Percentiles rank a stretch among this genome's conserved stretches.
Conservation (phyloP, 2,797 vertebrate genomes). For the Echeneis naucrates region DNA sequence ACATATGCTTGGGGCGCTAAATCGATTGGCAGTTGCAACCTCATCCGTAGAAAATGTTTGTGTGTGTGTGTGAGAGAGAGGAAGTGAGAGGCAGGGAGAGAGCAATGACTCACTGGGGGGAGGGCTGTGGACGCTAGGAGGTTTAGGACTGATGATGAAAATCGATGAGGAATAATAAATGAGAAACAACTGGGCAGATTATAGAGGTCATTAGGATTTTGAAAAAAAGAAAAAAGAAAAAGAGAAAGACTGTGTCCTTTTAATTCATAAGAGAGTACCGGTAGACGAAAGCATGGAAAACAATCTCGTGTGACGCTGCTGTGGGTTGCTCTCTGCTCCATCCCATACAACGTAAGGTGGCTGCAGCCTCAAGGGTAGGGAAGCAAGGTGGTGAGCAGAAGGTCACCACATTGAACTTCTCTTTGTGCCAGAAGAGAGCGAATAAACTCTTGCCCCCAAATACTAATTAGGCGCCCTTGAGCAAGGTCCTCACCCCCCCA, state of each 20-base stretch:
- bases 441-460: constrained; percentile 70
- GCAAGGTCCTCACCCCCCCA: constrained; percentile 70
- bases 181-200: constrained; percentile 85
- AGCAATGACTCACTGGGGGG: constrained; percentile 80
- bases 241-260: constrained; percentile 61
- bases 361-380: constrained; percentile 65
- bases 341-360: constrained; percentile 50
- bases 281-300: constrained; percentile 54
- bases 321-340: constrained; percentile 25
- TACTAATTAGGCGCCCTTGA: constrained; percentile 78
- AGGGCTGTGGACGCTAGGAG: constrained; percentile 42
- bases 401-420: constrained; percentile 73
- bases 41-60: constrained; percentile 59
- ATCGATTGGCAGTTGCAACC: constrained; percentile 80
- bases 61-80: constrained; percentile 27
- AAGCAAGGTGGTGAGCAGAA: constrained; percentile 64
- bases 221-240: too few relatives aligned
- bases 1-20: constrained; percentile 74
- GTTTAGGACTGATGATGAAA: constrained; percentile 83
- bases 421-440: constrained; percentile 49
- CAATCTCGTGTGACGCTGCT: constrained; percentile 58
- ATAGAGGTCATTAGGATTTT: constrained; percentile 84
- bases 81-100: constrained; percentile 39
- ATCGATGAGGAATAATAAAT: constrained; percentile 88
- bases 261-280: constrained; percentile 47